phyloP scores from a whole-genome alignment of 2,888 invertebrate species.

The Alloplasta piceator region DNA sequence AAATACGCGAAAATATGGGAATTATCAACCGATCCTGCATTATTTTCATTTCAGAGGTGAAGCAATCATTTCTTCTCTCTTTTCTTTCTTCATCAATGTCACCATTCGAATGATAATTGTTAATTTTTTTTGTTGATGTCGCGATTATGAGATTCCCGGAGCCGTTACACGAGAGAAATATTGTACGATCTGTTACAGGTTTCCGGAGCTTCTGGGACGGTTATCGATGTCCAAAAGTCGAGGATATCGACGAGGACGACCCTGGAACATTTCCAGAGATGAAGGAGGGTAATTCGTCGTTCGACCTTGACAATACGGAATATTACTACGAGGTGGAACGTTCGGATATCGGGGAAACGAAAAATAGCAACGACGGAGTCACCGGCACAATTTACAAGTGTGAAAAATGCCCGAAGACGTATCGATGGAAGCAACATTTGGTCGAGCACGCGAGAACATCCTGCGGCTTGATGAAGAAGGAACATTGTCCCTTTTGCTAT shows the following conservation, averaged over 20 bases:
- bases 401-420: slow-evolving; percentile 72
- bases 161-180: slow-evolving; percentile 43
- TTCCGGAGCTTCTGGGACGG: slow-evolving; percentile 70
- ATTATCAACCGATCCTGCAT: slow-evolving; percentile 45
- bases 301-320: slow-evolving; percentile 11
- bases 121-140: not conserved
- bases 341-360: not conserved
- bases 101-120: not conserved
- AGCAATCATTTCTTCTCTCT: not conserved
- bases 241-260: slow-evolving; percentile 51
- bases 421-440: slow-evolving; percentile 76
- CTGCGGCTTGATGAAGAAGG: slow-evolving; percentile 75
- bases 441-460: slow-evolving; percentile 76
- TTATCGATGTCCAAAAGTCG: slow-evolving; percentile 64
- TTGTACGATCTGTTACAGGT: slow-evolving; percentile 74
- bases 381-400: slow-evolving; percentile 68
- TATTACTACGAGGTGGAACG: slow-evolving; percentile 35
- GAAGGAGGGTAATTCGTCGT: slow-evolving; percentile 34
- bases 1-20: slow-evolving; percentile 59
- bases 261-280: slow-evolving; percentile 46
- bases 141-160: slow-evolving; percentile 10
- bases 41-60: slow-evolving; percentile 27
- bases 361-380: too few species aligned
- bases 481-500: slow-evolving; percentile 78
- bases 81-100: not conserved